Evolutionary conservation across 2,797 vertebrate genomes (phyloP), one percentile per base, ranked within the genome.

Genomic region (Danio kyathit): DNA sequence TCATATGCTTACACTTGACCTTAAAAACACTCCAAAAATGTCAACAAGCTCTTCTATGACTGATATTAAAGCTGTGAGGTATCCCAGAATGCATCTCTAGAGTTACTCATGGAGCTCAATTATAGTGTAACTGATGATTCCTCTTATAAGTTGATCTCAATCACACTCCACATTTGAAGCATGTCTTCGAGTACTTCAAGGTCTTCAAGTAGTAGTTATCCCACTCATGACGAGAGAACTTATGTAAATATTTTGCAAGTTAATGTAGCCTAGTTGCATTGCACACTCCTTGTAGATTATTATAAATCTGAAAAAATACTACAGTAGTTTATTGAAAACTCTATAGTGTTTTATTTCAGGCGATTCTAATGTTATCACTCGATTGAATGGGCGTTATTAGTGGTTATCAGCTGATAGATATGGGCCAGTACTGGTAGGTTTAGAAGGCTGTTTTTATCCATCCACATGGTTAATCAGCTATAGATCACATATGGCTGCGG

Each of bases 111-210:
- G 29, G 8, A 43, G 5, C 56, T 61, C 74, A 76, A 56, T 65
- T 76, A 54, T 44, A 46, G 74, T 65, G 59, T 64, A 44, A 74
- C 29, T 74, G 48, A 75, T 38, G 60, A 65, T 76, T 51, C 56
- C 49, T 54, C 10, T 16, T 64, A 41, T 17, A n/a, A 43, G 9
- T 4, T 38, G 16, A 38, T 40, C 52, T 77, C 75, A 10, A 5
- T 38, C 64, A 67, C 64, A 77, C 61, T 76, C 4, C 51, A 66
- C n/a, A 57, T 56, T 21, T 76, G 13, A 76, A 76, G 19, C 63
- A 56, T 9, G 16, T 43, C 38, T 14, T 64, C 49, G n/a, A 76
- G 13, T 29, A 21, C 16, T 12, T 71, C 69, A 71, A 73, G 40
- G 7, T 56, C 17, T 59, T 44, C 5, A 59, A 29, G 51, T 57